Base-by-base conservation (phyloP, 1,140 invertebrate genomes). In the Geopemphigus sp. region DNA sequence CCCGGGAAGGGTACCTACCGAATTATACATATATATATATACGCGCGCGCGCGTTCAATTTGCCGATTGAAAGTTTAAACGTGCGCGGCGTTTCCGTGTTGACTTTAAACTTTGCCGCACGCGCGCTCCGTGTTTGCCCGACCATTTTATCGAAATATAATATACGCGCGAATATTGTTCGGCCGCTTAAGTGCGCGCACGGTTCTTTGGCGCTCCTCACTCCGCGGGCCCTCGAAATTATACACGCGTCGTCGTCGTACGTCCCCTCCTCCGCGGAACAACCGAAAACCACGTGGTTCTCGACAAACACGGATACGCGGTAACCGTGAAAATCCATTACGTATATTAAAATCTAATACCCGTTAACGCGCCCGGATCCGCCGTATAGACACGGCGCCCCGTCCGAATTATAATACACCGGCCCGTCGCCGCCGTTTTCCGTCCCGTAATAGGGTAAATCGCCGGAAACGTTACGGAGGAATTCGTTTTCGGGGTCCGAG, bases 51-150 rank as follows among this genome's bases (percentile, higher is more conserved):
- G 45, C 29, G 32, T 57, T 76, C 73, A 76, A 76, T 76, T 76
- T 76, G 73, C 32, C 59, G 56, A 76, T 76, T 76, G 73, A 59
- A 76, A 78, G 56, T 63, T 63, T 78, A 68, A 50, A n/a, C 32
- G 39, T 39, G 12, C 64, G n/a, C 56, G 19, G 4, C 14, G 14
- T 1, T 24, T 59, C 56, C 45, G 39, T 78, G 74, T 78, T 78
- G 54, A 78, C 74, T 78, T 78, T 45, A 78, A 61, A 78, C 74
- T 78, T 78, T 78, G 45, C 39, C 45, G 56, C 32, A 54, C 32
- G 32, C n/a, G 32, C 32, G 4, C 14, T 5, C 19, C 54, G 11
- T 78, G 74, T 78, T 78, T 78, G 74, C 74, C 39, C 26, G 24
- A 63, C 32, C 29, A 29, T 78, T 78, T 47, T 24, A 47, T 17